Evolutionary conservation across 1,140 invertebrate genomes (phyloP).

Genomic region (Polyergus mexicanus): DNA sequence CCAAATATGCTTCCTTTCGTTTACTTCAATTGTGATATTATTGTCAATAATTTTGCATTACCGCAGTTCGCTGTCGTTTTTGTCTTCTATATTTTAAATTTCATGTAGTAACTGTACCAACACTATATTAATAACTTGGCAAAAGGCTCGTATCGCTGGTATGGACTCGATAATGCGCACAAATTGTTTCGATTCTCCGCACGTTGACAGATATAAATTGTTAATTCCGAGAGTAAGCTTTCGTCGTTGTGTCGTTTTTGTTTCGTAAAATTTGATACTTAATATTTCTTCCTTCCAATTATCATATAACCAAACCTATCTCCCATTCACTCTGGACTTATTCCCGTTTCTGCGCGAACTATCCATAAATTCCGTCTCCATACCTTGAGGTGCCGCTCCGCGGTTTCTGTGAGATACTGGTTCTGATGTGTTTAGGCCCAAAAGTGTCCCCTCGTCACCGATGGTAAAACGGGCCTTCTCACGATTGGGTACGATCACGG

Average conservation of each 20-base stretch:
- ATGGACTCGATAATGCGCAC: conserved; percentile 45
- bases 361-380: conserved; percentile 66
- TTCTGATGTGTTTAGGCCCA: conserved; percentile 90
- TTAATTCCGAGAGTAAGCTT: conserved; percentile 57
- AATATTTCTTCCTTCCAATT: conserved; percentile 38
- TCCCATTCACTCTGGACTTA: neutral
- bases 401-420: conserved; percentile 86
- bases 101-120: neutral
- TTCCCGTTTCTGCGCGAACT: conserved; percentile 9
- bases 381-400: conserved; percentile 82
- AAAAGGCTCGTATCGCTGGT: neutral
- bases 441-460: conserved; percentile 97
- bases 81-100: conserved; percentile 22
- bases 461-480: conserved; percentile 97
- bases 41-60: conserved; percentile 12
- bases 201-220: conserved; percentile 37
- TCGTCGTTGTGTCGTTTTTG: conserved; percentile 64
- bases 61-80: neutral
- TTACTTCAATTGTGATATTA: conserved; percentile 15
- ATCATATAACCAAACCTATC: neutral
- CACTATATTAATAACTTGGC: neutral
- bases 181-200: conserved; percentile 23
- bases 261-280: conserved; percentile 48
- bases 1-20: conserved; percentile 12
- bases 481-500: conserved; percentile 94